A percentile compares a stretch with the other conserved stretches of the same genome.
phyloP scores from a whole-genome alignment of 2,797 vertebrate genomes.

The Emys orbicularis region DNA sequence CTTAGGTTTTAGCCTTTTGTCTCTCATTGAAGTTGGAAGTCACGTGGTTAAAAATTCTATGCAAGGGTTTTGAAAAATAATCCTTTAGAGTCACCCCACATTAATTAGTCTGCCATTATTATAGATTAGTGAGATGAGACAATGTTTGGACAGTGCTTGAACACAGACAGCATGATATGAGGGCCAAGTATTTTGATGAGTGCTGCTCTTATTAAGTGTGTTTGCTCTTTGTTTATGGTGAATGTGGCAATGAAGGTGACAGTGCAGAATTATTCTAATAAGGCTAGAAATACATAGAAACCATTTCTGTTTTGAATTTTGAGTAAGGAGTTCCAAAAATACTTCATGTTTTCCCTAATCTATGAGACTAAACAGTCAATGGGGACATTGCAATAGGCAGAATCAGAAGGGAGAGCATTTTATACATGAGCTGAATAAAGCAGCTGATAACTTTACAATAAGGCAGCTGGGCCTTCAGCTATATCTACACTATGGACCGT shows the following conservation, averaged over 20 bases:
- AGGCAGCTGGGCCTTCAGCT: neutral
- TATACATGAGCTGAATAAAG: neutral
- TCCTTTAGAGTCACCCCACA: neutral
- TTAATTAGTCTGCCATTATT: neutral
- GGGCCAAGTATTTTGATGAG: neutral
- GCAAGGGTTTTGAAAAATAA: neutral
- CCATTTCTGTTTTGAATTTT: neutral
- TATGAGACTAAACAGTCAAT: neutral
- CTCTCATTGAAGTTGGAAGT: neutral
- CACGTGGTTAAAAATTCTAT: neutral
- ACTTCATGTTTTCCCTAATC: fast-evolving
- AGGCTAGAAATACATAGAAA: neutral
- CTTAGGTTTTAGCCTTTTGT: neutral
- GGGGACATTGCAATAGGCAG: neutral
- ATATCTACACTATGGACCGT: no score
- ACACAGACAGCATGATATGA: neutral
- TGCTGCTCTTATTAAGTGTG: neutral
- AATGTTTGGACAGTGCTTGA: neutral
- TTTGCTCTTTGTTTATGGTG: neutral
- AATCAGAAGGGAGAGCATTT: neutral
- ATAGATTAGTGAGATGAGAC: neutral
- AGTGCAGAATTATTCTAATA: neutral
- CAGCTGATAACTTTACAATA: neutral
- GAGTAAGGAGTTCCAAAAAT: neutral
- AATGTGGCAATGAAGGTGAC: neutral